Conservation (phyloP, 2,888 invertebrate genomes). For the Creontiades dilutus region DNA sequence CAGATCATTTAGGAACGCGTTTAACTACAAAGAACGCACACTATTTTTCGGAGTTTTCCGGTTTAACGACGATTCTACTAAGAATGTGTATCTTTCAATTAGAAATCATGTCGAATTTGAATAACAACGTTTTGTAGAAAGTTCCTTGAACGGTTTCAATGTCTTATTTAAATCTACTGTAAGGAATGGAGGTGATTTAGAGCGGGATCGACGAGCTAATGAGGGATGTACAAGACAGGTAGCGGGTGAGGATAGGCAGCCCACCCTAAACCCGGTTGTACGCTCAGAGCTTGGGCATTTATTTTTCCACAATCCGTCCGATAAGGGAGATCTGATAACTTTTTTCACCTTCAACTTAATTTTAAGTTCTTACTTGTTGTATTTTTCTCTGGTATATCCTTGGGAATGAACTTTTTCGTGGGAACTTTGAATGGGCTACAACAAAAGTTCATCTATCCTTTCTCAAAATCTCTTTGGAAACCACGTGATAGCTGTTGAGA, state of each 20-base stretch:
- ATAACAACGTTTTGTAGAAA: slow-evolving; percentile 10
- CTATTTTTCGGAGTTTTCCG: too few relatives aligned
- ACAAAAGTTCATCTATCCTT: too few relatives aligned
- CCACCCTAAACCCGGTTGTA: slow-evolving; percentile 33
- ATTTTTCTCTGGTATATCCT: neutral
- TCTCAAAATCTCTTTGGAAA: too few relatives aligned
- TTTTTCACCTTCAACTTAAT: neutral
- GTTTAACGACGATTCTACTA: too few relatives aligned
- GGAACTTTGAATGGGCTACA: neutral
- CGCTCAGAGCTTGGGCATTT: neutral
- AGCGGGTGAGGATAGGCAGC: slow-evolving; percentile 35
- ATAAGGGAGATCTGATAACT: neutral
- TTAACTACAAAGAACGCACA: too few relatives aligned
- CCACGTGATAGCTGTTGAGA: too few relatives aligned
- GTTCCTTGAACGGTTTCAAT: slow-evolving; percentile 24
- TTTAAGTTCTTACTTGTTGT: neutral
- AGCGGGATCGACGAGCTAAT: slow-evolving; percentile 40
- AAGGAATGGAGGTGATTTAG: slow-evolving; percentile 59
- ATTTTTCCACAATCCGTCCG: neutral
- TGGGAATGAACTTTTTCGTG: neutral
- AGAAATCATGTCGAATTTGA: neutral
- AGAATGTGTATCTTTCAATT: too few relatives aligned
- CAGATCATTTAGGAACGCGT: too few relatives aligned
- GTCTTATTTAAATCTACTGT: slow-evolving; percentile 58
- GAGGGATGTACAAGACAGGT: slow-evolving; percentile 62